Base-by-base conservation (phyloP, 2,113 vertebrate species). In the Silurus glanis region DNA sequence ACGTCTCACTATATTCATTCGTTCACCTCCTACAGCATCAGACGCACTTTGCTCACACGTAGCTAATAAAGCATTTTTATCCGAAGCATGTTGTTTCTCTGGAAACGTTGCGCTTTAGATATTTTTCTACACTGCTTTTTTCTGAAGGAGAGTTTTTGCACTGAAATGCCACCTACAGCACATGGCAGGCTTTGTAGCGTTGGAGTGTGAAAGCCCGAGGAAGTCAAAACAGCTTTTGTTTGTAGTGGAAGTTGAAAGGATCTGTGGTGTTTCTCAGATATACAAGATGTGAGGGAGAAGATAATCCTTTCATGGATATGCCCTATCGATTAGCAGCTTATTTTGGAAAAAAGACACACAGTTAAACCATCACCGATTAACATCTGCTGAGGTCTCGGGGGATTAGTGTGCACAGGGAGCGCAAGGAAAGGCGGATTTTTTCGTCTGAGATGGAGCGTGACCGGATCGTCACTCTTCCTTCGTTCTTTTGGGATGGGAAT, bases 181-280 rank as follows among this genome's bases (percentile, higher is more conserved):
- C 76, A 37, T 19, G 25, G 76, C 55, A 79, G 76, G 58, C 76
- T 58, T 79, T 37, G 9, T 61, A 23, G 78, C 56, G 64, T 17
- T 83, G 81, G 64, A 72, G 53, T 72, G 66, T 58, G 53, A 71
- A 72, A 3, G 82, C 66, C 49, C 13, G 55, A 85, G 19, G 28
- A 83, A 58, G 66, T 58, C 53, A 45, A 83, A 71, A 56, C 82
- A 71, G 82, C 72, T 80, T 51, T 45, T 84, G 71, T 76, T 51
- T 66, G 67, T n/a, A 45, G 82, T 13, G 71, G 23, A 74, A 79
- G 62, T 23, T 67, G 5, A n/a, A 49, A 49, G 62, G 62, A 37
- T 53, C 55, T 25, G 37, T 59, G 28, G 56, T 58, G 76, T 23
- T 58, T 79, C 69, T 85, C 61, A 47, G 83, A 58, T 66, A 71